Base-by-base conservation (phyloP, 1,140 invertebrate genomes). In the Pseudomyrmex dendroicus region DNA sequence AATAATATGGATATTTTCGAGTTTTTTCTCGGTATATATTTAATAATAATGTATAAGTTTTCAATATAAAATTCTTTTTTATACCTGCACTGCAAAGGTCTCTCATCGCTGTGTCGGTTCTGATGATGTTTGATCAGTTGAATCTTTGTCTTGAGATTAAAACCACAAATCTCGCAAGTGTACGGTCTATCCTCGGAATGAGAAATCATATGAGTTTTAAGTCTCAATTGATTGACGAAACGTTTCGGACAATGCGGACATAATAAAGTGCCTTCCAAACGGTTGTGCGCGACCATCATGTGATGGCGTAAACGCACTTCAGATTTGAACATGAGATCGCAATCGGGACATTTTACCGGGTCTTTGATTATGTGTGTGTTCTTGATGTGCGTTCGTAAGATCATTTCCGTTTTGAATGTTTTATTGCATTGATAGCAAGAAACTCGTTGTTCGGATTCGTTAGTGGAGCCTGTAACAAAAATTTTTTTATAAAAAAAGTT, bases 161-260 rank as follows among this genome's bases (percentile, higher is more conserved):
- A 94, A 0, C 92, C 93, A 59, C 94, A 94, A 9, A 93, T 89
- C 48, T 94, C 93, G 44, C 94, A 94, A 0, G 91, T 90, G 17
- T 91, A 93, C 0, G 94, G 94, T 2, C 94, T 89, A 35, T 94
- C 93, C 35, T 94, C 93, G 1, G 94, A 94, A 84, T 94, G 94
- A 2, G 94, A 93, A 59, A 94, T 94, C 93, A 94, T 93, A 46
- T 94, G 94, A 13, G 94, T 94, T 59, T 94, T 94, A 0, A 94
- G 83, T 12, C 94, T 85, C 1, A 94, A 83, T n/a, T 94, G 93
- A 86, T 94, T 94, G 0, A 94, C 94, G 50, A 94, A 94, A 72
- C 94, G 85, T 74, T 94, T 94, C 1, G 93, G 88, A 89, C 94
- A 94, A 78, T 94, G 92, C 2, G 93, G 93, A 88, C 94, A 94